These are phyloP conservation scores for Dicaeum eximium DNA, from an alignment of 2,113 vertebrate species.

Conservation along the genomic window DNA sequence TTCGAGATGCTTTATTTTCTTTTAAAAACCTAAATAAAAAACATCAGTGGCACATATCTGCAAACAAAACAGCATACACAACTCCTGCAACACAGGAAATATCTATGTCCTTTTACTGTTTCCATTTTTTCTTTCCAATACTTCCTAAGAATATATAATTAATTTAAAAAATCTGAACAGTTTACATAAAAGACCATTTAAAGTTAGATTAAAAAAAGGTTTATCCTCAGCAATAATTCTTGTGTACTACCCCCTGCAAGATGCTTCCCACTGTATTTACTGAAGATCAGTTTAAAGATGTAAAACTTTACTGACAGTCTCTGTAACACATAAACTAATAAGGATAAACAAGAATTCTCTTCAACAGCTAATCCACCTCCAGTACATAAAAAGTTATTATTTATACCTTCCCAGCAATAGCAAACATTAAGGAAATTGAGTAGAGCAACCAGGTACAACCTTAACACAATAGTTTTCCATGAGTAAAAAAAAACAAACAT, in stretches of 20 bases:
- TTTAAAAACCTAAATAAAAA: not conserved
- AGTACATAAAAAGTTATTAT: not conserved
- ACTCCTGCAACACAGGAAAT: not conserved
- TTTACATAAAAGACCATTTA: not conserved
- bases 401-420: not conserved
- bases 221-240: not conserved
- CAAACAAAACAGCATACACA: not conserved
- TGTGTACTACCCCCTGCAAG: not conserved
- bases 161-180: not conserved
- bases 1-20: not conserved
- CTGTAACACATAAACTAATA: not conserved
- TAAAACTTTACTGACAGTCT: not conserved
- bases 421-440: not conserved
- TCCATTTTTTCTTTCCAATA: not conserved
- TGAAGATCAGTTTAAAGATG: not conserved
- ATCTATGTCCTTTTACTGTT: not conserved
- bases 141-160: not conserved
- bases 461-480: not conserved
- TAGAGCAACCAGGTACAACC: not conserved
- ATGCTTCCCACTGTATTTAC: not conserved
- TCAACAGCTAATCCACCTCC: not conserved
- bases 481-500: not conserved
- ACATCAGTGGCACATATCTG: not conserved
- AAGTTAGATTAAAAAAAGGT: not conserved
- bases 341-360: not conserved